A percentile compares a stretch with the other conserved stretches of the same genome.
Conservation (phyloP, 2,113 vertebrate species). For the Clarias gariepinus region DNA sequence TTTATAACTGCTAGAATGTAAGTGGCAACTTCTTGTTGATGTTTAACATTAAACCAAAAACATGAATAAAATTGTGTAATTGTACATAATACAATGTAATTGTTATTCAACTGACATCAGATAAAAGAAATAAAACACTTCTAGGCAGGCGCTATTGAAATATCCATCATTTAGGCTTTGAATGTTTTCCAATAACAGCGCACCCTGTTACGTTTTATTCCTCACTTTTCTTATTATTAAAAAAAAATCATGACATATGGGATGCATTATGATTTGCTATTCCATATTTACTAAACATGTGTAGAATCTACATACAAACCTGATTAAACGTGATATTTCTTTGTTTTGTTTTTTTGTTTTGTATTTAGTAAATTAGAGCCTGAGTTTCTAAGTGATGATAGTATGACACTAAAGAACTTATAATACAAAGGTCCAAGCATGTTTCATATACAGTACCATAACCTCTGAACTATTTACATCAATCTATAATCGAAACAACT, state of each 20-base stretch:
- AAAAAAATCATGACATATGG: not conserved
- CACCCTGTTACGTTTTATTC: not conserved
- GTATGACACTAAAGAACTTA: not conserved
- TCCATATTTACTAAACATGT: not conserved
- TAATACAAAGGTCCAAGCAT: not conserved
- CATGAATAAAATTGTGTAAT: not conserved
- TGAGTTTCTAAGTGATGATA: not conserved
- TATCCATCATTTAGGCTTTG: not conserved
- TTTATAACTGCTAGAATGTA: not conserved
- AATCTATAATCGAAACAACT: not conserved
- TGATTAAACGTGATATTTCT: not conserved
- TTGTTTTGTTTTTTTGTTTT: not conserved
- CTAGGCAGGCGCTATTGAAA: not conserved
- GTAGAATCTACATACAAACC: not conserved
- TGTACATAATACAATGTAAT: not conserved
- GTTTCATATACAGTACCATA: not conserved
- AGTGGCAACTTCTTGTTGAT: not conserved
- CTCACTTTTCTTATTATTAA: not conserved
- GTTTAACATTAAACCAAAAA: not conserved
- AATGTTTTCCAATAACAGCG: not conserved
- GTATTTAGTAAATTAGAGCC: not conserved
- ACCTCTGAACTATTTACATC: slow-evolving; percentile 10
- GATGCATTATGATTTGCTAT: not conserved
- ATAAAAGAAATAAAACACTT: not conserved
- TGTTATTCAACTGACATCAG: not conserved